Percentiles rank a stretch among this genome's conserved stretches.
Conservation (phyloP, 2,888 invertebrate species). For the Slavum lentiscoides region DNA sequence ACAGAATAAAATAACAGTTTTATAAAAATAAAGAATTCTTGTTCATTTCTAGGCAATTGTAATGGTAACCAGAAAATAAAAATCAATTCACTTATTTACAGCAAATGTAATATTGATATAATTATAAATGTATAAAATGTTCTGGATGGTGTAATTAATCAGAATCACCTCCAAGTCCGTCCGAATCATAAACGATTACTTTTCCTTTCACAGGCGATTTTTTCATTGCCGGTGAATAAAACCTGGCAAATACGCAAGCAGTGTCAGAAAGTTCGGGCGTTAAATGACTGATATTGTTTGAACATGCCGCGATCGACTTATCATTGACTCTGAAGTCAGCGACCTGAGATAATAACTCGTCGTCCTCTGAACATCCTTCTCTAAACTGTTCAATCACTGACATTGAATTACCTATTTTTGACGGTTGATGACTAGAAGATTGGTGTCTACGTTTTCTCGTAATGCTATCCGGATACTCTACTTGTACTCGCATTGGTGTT, state of each 20-base stretch:
- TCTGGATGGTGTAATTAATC: conserved; percentile 6
- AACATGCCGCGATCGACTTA: background rate
- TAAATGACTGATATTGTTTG: background rate
- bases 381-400: conserved; percentile 39
- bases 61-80: no score
- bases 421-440: background rate
- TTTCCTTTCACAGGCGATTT: conserved; percentile 36
- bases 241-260: conserved; percentile 35
- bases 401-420: conserved; percentile 18
- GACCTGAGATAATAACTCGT: conserved; percentile 39
- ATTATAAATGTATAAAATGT: background rate
- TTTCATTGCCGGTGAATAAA: conserved; percentile 3
- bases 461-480: conserved; percentile 48
- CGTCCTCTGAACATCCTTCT: conserved; percentile 38
- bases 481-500: conserved; percentile 39
- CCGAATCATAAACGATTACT: conserved; percentile 45
- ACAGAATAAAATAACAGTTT: no score
- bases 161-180: conserved; percentile 34
- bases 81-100: background rate
- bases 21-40: no score
- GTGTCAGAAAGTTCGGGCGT: conserved; percentile 19
- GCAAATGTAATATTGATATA: background rate
- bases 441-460: conserved; percentile 31
- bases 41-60: no score
- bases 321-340: conserved; percentile 14